A percentile compares a stretch with the other conserved stretches of the same genome.
Conservation (phyloP, 1,140 invertebrate genomes). For the Drosophila lacertosa region DNA sequence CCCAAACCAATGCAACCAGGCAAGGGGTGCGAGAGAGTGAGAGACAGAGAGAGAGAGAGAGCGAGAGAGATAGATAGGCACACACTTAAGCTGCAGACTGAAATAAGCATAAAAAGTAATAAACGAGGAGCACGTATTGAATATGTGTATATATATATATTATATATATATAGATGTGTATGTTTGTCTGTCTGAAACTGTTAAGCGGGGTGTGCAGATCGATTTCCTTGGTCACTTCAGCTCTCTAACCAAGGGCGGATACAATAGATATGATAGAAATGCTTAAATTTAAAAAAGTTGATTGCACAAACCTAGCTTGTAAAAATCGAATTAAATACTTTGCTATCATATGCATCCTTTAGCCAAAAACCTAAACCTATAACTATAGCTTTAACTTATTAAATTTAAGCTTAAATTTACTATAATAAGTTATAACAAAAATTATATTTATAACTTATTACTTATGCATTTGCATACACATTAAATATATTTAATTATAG, state of each 20-base stretch:
- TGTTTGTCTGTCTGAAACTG: conserved; percentile 1
- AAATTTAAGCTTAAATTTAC: neutral
- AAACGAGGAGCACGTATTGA: conserved; percentile 10
- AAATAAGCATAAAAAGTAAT: conserved; percentile 47
- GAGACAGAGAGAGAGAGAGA: conserved; percentile 9
- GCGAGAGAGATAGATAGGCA: conserved; percentile 27
- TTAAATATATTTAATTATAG: neutral
- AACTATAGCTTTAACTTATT: no score
- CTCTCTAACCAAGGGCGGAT: conserved; percentile 33
- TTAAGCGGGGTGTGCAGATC: conserved; percentile 40
- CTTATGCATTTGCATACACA: neutral
- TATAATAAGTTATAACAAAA: no score
- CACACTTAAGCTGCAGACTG: conserved; percentile 50
- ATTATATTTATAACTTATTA: no score
- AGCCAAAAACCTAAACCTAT: no score
- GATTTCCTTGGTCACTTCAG: conserved; percentile 61
- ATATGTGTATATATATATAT: neutral
- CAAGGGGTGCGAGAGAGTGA: conserved; percentile 5
- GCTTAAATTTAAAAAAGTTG: neutral
- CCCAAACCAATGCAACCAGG: conserved; percentile 58
- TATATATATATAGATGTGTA: conserved; percentile 11
- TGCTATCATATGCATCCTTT: no score
- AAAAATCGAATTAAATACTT: neutral
- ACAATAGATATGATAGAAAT: conserved; percentile 13
- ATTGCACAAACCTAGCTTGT: no score